These are phyloP conservation scores for Alsophila aescularia DNA, from an alignment of 2,888 invertebrate species.

Conservation along the genomic window DNA sequence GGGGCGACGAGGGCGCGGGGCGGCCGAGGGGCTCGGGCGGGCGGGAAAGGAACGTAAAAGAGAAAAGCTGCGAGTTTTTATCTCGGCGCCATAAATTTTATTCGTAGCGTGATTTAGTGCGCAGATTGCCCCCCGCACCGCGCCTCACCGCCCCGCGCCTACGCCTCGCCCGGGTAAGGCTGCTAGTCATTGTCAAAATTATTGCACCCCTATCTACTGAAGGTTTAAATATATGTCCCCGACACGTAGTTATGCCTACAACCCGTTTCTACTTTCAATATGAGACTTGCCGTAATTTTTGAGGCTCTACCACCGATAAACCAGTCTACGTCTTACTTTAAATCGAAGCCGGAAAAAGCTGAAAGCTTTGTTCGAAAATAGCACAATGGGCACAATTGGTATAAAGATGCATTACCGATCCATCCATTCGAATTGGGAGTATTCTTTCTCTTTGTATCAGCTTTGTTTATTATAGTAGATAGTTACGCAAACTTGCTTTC, in stretches of 20 bases:
- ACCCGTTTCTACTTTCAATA: constrained; percentile 64
- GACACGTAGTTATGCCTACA: constrained; percentile 78
- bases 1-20: constrained; percentile 44
- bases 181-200: constrained; percentile 85
- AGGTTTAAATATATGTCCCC: constrained; percentile 84
- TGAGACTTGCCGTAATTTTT: constrained; percentile 39
- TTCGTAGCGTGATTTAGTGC: constrained; percentile 86
- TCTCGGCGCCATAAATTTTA: constrained; percentile 86
- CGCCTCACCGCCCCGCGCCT: constrained; percentile 70
- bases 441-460: constrained; percentile 55
- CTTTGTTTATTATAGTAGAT: constrained; percentile 54
- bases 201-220: constrained; percentile 85
- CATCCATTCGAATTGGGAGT: constrained; percentile 49
- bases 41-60: constrained; percentile 82
- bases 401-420: constrained; percentile 31
- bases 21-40: constrained; percentile 40
- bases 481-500: constrained; percentile 71
- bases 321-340: constrained; percentile 23
- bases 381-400: constrained; percentile 39
- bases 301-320: constrained; percentile 28
- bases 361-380: constrained; percentile 30
- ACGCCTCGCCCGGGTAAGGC: constrained; percentile 81
- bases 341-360: constrained; percentile 40
- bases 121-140: constrained; percentile 81
- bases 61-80: constrained; percentile 86